phyloP scores from a whole-genome alignment of 1,140 invertebrate species.

The Latrodectus geometricus region DNA sequence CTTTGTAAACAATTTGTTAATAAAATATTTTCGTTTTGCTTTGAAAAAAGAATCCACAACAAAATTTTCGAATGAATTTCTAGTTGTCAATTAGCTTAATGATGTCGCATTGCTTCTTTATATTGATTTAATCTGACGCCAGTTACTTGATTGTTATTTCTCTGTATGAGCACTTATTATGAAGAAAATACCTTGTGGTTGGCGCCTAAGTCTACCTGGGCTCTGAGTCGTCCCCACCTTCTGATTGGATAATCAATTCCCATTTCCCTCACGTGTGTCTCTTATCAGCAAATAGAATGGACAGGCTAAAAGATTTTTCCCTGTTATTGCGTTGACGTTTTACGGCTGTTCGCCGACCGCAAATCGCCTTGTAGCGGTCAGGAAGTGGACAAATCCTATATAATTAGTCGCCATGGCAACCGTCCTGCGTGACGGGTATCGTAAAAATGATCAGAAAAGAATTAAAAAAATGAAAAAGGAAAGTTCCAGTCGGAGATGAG shows the following conservation, averaged over 20 bases:
- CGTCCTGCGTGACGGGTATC: neutral
- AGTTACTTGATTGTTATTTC: too few species aligned
- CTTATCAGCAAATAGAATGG: neutral
- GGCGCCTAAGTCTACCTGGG: neutral
- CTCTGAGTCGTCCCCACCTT: neutral
- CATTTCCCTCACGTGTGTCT: neutral
- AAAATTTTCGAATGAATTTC: too few species aligned
- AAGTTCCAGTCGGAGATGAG: too few species aligned
- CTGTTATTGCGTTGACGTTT: neutral
- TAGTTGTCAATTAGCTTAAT: too few species aligned
- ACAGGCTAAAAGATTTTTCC: neutral
- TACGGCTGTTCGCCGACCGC: neutral
- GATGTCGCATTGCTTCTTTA: too few species aligned
- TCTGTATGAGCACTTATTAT: neutral
- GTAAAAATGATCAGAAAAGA: neutral
- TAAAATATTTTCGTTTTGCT: too few species aligned
- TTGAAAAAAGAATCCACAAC: too few species aligned
- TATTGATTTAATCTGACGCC: too few species aligned
- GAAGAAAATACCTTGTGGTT: neutral
- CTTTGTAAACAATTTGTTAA: too few species aligned
- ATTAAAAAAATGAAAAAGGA: neutral
- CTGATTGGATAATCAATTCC: conserved; percentile 1
- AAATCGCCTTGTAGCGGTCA: neutral
- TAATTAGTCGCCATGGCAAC: neutral
- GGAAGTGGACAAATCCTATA: neutral